Conservation (phyloP, 2,797 vertebrate genomes). For the Tamandua tetradactyla region DNA sequence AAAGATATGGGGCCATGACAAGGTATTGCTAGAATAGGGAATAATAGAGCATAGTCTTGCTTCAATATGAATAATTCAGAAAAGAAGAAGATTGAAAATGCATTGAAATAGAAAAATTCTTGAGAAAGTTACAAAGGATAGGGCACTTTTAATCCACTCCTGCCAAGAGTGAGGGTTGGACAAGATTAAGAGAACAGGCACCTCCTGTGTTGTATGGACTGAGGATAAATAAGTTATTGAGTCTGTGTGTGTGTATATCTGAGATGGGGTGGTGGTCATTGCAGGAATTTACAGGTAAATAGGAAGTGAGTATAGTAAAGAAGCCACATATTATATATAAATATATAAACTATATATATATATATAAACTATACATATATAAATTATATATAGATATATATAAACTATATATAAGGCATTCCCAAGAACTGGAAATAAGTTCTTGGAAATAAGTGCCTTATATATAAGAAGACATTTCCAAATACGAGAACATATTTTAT, state of each 20-base stretch:
- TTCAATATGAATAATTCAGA: not conserved
- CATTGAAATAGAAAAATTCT: not conserved
- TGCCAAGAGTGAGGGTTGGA: not conserved
- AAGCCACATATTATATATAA: no score
- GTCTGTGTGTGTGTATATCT: not conserved
- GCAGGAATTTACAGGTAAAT: not conserved
- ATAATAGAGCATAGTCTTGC: not conserved
- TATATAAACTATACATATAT: no score
- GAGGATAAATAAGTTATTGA: not conserved
- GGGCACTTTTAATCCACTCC: no score
- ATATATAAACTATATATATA: no score
- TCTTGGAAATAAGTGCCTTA: no score
- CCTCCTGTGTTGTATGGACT: rapidly evolving
- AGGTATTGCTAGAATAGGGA: not conserved
- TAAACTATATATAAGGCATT: no score
- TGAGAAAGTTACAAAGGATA: not conserved
- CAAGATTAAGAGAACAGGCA: not conserved
- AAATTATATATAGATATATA: no score
- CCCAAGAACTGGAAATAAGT: not conserved
- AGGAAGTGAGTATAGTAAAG: not conserved
- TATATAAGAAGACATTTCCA: no score
- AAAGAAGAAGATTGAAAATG: not conserved
- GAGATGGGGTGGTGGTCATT: not conserved
- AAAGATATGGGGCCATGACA: not conserved
- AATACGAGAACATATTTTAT: no score